phyloP scores from a whole-genome alignment of 2,888 invertebrate species.

The Choreutis nemorana region DNA sequence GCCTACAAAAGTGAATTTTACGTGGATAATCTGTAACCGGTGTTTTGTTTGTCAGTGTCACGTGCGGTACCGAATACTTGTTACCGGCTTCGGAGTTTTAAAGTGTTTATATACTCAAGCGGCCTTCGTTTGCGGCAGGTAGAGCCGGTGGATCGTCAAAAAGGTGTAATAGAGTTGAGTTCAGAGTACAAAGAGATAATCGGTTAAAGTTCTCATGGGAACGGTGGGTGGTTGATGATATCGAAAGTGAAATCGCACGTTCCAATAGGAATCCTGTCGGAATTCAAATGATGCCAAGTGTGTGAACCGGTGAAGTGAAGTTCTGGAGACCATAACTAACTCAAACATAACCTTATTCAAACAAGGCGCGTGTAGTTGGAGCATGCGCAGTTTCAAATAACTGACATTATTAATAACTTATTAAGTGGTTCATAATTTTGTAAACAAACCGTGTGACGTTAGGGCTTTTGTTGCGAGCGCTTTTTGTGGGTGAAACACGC shows the following conservation, averaged over 20 bases:
- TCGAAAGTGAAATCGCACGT: constrained; percentile 6
- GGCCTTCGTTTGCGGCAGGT: constrained; percentile 54
- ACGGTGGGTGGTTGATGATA: constrained; percentile 11
- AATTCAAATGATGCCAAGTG: constrained; percentile 30
- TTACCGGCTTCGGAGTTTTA: constrained; percentile 61
- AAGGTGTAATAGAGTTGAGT: constrained; percentile 37
- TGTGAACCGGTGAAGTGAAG: constrained; percentile 32
- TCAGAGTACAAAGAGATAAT: constrained; percentile 22
- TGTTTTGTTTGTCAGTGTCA: constrained; percentile 58
- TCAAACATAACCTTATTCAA: constrained; percentile 58
- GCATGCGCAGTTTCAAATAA: constrained; percentile 56
- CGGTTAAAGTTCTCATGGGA: constrained; percentile 31
- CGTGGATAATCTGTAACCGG: constrained; percentile 32
- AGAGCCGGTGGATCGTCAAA: constrained; percentile 45
- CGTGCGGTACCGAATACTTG: constrained; percentile 54
- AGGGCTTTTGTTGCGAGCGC: constrained; percentile 29
- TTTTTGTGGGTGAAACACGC: constrained; percentile 38
- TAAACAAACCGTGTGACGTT: constrained; percentile 49
- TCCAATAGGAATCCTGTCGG: constrained; percentile 42
- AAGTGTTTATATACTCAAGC: constrained; percentile 54
- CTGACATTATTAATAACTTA: constrained; percentile 54
- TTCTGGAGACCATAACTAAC: constrained; percentile 40
- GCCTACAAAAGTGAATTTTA: constrained; percentile 34
- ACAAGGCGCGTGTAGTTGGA: constrained; percentile 52
- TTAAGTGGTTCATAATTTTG: constrained; percentile 52